Base-by-base conservation (phyloP, 35 echinoderm and acorn worm species). In the Lytechinus variegatus region DNA sequence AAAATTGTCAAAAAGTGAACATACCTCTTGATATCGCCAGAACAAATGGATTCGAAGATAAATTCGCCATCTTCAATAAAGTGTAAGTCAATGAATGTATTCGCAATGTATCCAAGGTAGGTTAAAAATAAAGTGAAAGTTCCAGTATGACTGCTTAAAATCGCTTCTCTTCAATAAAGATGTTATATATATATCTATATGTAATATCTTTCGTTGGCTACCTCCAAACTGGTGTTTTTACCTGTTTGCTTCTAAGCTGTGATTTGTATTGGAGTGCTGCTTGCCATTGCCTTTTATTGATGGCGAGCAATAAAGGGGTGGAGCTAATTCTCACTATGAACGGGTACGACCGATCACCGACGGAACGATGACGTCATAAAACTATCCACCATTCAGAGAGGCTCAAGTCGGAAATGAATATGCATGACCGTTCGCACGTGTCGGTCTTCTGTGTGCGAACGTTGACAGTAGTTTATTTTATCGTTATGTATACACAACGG, bases 21-120 rank as follows among this genome's bases (percentile, higher is more conserved):
- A 52, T 90, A 90, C 88, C 88, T 44, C 88, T 44, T 90, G 88
- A 52, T 52, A 90, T 90, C n/a, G 88, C 88, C 33, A 90, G 88
- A 44, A 90, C 88, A 54, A 90, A 52, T 44, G 88, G 29, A 90
- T 90, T 44, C 88, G 88, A 90, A 52, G 88, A 90, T 44, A 90
- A 79, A 13, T 44, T 90, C 29, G 28, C 88, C 88, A 90, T 54
- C 52, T 33, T 54, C 52, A 19, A 21, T 90, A 19, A 90, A 52
- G 88, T 90, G 14, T 24, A 79, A 19, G 66, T 33, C 27, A 90
- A 29, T 90, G 88, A 52, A 90, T 90, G 52, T 90, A 90, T 52
- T 90, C 88, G 14, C 88, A 90, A 90, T 79, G 52, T 90, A 90
- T 90, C 88, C 88, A 54, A 90, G 52, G 14, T n/a, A 90, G 52